Evolutionary conservation across 2,797 vertebrate genomes (phyloP), one percentile per base, ranked within the genome.

Genomic region (Cossypha heuglini): DNA sequence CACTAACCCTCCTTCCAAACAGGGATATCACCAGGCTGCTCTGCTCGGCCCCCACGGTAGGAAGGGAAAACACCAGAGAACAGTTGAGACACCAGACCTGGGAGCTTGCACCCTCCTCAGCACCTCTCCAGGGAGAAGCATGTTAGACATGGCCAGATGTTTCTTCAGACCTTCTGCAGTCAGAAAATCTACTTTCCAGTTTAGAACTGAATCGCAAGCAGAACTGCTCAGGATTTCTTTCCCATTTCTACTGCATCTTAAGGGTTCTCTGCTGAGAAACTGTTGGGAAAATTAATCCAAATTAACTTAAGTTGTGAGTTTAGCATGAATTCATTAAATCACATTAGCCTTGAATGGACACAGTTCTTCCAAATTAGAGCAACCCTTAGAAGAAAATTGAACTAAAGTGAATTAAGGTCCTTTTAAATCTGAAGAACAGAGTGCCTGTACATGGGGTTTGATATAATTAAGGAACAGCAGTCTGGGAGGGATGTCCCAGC

Each of bases 271-370:
- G 71, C 86, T 84, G 83, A 90, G 58, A 78, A 95, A 77, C 1
- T 0, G 92, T 55, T 72, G 55, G 48, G 62, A 94, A 93, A 94
- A 95, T 95, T 95, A 96, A 95, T 93, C 90, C 69, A 95, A 95
- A 96, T 95, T 95, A 96, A 95, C 88, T 96, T 62, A 93, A 95
- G 25, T 90, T 94, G 79, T 84, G 82, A 92, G 86, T 93, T 97
- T 88, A 97, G 79, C 90, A 95, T 97, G 86, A 90, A 96, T 93
- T 95, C 93, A 95, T 96, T 95, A 96, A 95, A 96, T 95, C 79
- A 90, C 79, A 94, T 95, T 95, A 97, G 90, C 69, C 94, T 81
- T 81, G 79, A 97, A 97, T 93, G 94, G 94, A 97, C 96, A 95
- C 58, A 84, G 86, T 86, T 81, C 86, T 90, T 90, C 79, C 90